These are phyloP conservation scores for Molossus molossus DNA, from an alignment of 2,797 vertebrate genomes.

Conservation along the genomic window DNA sequence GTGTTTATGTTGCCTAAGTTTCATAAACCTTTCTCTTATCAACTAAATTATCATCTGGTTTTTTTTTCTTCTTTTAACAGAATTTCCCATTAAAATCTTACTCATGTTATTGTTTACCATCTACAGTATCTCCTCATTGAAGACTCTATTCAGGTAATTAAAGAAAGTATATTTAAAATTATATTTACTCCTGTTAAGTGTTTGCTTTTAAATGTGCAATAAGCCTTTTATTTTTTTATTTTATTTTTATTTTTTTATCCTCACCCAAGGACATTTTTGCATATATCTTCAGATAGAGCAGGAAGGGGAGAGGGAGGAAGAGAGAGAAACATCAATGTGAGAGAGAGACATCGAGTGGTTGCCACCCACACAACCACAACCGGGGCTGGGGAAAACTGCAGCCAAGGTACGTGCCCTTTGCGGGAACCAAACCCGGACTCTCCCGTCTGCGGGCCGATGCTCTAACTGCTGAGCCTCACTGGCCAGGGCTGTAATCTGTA, in stretches of 20 bases:
- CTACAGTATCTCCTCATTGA: conserved; percentile 94
- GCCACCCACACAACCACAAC: too few species aligned
- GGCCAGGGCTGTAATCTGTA: background rate
- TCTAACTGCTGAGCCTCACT: too few species aligned
- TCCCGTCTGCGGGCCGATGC: too few species aligned
- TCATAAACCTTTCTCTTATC: background rate
- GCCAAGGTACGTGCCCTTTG: too few species aligned
- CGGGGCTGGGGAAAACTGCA: too few species aligned
- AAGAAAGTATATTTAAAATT: conserved; percentile 60
- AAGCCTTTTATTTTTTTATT: background rate
- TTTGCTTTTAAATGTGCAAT: conserved; percentile 44
- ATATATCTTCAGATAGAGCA: too few species aligned
- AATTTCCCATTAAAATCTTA: conserved; percentile 95
- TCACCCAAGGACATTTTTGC: too few species aligned
- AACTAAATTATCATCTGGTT: conserved; percentile 9
- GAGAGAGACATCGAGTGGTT: too few species aligned
- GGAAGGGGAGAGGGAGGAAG: too few species aligned
- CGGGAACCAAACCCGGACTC: too few species aligned
- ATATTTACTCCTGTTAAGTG: conserved; percentile 63
- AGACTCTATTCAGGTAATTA: conserved; percentile 93
- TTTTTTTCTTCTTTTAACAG: conserved; percentile 89
- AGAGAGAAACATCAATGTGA: too few species aligned
- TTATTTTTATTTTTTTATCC: too few species aligned
- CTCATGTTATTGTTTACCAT: conserved; percentile 96
- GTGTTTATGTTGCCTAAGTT: conserved; percentile 18